phyloP scores from a whole-genome alignment of 2,797 vertebrate genomes.

The Coendou prehensilis region DNA sequence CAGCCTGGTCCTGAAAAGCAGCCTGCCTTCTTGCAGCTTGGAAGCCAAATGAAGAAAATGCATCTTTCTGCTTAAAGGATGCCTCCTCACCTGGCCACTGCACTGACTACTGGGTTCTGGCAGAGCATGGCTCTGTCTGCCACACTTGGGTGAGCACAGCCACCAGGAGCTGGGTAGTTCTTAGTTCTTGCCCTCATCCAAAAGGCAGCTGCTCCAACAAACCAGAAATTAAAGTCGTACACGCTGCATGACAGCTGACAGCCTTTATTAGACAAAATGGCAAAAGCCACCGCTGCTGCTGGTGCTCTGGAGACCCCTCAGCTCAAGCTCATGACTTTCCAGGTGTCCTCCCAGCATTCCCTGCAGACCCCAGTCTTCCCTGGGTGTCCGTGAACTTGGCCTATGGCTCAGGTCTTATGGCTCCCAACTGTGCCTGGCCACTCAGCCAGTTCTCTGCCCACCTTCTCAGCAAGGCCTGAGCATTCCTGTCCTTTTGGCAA shows the following conservation, averaged over 20 bases:
- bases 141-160: neutral
- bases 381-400: fast-evolving
- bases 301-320: neutral
- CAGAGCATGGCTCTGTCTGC: neutral
- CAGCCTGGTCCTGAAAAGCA: neutral
- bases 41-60: conserved; percentile 45
- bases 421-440: neutral
- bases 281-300: neutral
- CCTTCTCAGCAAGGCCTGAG: neutral
- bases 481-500: neutral
- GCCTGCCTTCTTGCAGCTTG: neutral
- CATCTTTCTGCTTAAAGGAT: neutral
- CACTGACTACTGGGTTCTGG: neutral
- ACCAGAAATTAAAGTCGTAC: neutral
- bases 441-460: neutral
- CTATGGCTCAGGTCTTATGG: fast-evolving
- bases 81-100: neutral
- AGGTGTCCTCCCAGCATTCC: fast-evolving
- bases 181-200: neutral
- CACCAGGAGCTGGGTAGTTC: neutral
- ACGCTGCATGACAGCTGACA: neutral
- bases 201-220: conserved; percentile 35
- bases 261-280: conserved; percentile 30
- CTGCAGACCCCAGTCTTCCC: fast-evolving
- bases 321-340: neutral